These are phyloP conservation scores for Bradysia coprophila DNA, from an alignment of 1,140 invertebrate genomes.

Conservation along the genomic window DNA sequence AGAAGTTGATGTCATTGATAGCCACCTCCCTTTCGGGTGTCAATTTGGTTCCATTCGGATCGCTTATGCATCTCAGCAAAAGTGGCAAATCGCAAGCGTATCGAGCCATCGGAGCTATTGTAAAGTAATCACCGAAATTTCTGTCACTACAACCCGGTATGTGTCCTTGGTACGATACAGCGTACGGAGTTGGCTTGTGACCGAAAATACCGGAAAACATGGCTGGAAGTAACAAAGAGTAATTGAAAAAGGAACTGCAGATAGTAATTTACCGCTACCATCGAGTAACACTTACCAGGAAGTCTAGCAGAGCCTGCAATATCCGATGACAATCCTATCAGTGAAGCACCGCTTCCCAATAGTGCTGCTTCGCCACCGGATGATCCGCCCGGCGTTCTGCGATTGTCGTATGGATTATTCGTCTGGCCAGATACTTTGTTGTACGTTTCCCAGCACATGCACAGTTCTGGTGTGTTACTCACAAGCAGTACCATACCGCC, in stretches of 20 bases:
- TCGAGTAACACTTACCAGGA: no score
- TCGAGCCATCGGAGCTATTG: conserved; percentile 62
- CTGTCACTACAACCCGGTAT: conserved; percentile 29
- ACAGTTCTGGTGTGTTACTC: conserved; percentile 85
- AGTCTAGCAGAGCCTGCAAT: conserved; percentile 68
- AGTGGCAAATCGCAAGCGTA: conserved; percentile 65
- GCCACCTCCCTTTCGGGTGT: conserved; percentile 47
- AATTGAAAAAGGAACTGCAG: no score
- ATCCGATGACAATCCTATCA: conserved; percentile 67
- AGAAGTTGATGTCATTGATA: conserved; percentile 48
- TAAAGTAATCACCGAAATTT: conserved; percentile 38
- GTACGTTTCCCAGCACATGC: conserved; percentile 73
- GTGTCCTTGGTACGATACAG: conserved; percentile 34
- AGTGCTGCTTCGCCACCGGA: conserved; percentile 58
- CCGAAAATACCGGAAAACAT: conserved; percentile 76
- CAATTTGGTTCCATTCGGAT: conserved; percentile 31
- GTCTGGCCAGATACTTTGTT: conserved; percentile 78
- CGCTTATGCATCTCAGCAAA: conserved; percentile 45
- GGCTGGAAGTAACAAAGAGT: no score
- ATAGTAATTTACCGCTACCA: no score
- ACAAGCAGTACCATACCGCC: conserved; percentile 78
- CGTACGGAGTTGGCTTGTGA: conserved; percentile 53
- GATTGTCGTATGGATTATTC: conserved; percentile 72
- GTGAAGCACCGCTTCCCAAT: conserved; percentile 49
- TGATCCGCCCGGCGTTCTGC: conserved; percentile 52